Percentiles rank a stretch among this genome's conserved stretches.
phyloP scores from a whole-genome alignment of 2,888 invertebrate genomes.

The Polydrusus cervinus region DNA sequence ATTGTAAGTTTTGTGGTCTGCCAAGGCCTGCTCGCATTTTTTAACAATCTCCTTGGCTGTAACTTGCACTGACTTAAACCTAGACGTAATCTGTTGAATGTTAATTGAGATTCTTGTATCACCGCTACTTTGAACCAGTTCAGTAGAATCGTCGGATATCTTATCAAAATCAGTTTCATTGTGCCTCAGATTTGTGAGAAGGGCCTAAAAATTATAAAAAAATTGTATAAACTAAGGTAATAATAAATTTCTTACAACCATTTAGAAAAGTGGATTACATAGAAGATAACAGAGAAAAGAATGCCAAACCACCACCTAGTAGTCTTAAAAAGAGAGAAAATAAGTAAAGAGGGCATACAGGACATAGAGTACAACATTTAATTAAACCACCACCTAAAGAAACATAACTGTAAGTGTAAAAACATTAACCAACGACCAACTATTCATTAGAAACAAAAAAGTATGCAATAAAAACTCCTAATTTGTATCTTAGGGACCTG shows the following conservation, averaged over 20 bases:
- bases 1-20: constrained; percentile 85
- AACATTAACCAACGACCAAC: constrained; percentile 3
- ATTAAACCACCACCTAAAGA: constrained; percentile 10
- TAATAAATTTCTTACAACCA: neutral
- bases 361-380: constrained; percentile 48
- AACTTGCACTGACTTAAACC: constrained; percentile 91
- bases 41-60: constrained; percentile 93
- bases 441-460: neutral
- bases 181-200: constrained; percentile 85
- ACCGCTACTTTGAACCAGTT: constrained; percentile 88
- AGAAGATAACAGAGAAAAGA: constrained; percentile 14
- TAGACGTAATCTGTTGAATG: constrained; percentile 90
- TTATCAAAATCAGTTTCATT: constrained; percentile 92
- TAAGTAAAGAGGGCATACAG: constrained; percentile 45
- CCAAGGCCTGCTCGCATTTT: constrained; percentile 91
- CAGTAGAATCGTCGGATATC: constrained; percentile 88
- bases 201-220: constrained; percentile 74
- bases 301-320: constrained; percentile 52
- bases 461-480: too few relatives aligned
- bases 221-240: neutral
- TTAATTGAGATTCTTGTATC: constrained; percentile 91
- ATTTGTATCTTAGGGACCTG: neutral
- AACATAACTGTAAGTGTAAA: neutral
- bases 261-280: neutral
- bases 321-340: constrained; percentile 34